Percentiles rank a stretch among this genome's conserved stretches.
phyloP scores from a whole-genome alignment of 1,140 invertebrate genomes.

The Tetramorium simillimum region DNA sequence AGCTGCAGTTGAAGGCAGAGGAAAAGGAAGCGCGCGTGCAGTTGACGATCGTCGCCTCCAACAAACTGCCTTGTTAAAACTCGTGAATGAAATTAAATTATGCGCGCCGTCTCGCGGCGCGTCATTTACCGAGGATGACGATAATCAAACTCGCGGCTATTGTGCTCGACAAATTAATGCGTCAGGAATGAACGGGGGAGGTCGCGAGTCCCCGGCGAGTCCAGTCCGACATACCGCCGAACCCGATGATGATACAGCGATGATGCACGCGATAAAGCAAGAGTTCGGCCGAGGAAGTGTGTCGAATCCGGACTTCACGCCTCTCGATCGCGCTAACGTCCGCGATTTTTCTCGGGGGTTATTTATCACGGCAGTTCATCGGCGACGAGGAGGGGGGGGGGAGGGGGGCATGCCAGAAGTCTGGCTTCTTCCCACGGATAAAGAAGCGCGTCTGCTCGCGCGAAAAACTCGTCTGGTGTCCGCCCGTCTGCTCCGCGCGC shows the following conservation, averaged over 20 bases:
- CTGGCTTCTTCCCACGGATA: constrained; percentile 70
- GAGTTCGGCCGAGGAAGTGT: constrained; percentile 23
- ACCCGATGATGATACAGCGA: neutral
- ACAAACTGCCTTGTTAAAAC: neutral
- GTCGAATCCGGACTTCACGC: constrained; percentile 37
- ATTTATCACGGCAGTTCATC: constrained; percentile 39
- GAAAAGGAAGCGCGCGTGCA: neutral
- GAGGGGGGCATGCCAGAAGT: constrained; percentile 1
- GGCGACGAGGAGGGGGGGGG: neutral
- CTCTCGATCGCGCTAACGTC: constrained; percentile 21
- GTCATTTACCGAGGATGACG: neutral
- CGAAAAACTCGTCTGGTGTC: constrained; percentile 76
- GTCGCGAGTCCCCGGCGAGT: neutral
- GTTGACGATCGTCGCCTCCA: neutral
- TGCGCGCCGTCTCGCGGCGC: neutral
- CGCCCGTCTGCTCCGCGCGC: constrained; percentile 15
- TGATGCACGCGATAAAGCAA: constrained; percentile 2
- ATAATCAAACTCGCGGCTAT: constrained; percentile 21
- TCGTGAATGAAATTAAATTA: constrained; percentile 34
- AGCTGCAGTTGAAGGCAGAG: neutral
- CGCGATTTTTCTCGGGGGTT: constrained; percentile 57
- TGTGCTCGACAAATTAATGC: constrained; percentile 14
- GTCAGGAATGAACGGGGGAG: neutral
- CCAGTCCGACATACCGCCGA: neutral
- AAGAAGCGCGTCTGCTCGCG: constrained; percentile 59